A percentile compares a stretch with the other conserved stretches of the same genome.
Evolutionary conservation across 2,888 invertebrate genomes (phyloP).

Genomic region (Netelia fuscicornis): DNA sequence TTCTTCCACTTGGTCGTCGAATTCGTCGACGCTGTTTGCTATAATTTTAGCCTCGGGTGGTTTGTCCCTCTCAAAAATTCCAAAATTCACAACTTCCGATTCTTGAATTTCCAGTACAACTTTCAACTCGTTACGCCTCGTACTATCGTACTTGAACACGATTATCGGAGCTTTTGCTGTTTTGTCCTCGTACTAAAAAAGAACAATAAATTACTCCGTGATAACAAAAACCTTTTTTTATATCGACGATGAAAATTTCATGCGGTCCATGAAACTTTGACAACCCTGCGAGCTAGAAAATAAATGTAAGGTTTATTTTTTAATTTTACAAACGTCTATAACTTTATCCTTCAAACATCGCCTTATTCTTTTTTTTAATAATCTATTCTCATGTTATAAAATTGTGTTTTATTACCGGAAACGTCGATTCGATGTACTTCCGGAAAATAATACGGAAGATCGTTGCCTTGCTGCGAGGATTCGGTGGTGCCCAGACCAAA

Average conservation of each 20-base stretch:
- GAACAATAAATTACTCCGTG: not conserved
- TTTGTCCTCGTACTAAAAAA: slow-evolving; percentile 80
- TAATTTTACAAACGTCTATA: not conserved
- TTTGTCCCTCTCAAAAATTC: slow-evolving; percentile 82
- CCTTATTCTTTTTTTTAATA: not conserved
- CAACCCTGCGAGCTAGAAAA: not conserved
- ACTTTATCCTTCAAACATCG: not conserved
- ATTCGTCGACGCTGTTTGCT: slow-evolving; percentile 78
- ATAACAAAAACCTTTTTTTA: slow-evolving; percentile 36
- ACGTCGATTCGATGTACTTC: slow-evolving; percentile 78
- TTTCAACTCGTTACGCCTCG: slow-evolving; percentile 80
- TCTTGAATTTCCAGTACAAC: slow-evolving; percentile 80
- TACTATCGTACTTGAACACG: slow-evolving; percentile 82
- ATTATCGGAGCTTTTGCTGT: slow-evolving; percentile 78
- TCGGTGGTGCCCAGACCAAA: slow-evolving; percentile 80
- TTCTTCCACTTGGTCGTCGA: slow-evolving; percentile 76
- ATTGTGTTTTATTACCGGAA: slow-evolving; percentile 75
- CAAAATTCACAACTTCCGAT: slow-evolving; percentile 81
- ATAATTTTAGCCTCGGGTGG: slow-evolving; percentile 81
- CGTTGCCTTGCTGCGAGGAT: slow-evolving; percentile 79
- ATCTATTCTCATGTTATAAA: slow-evolving; percentile 33
- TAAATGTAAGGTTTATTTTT: too few species aligned
- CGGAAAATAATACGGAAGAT: slow-evolving; percentile 80
- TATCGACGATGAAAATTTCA: not conserved
- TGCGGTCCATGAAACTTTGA: slow-evolving; percentile 10